Evolutionary conservation across 2,888 invertebrate genomes (phyloP), one percentile per base, ranked within the genome.

Genomic region (Pantelozetes paolii): DNA sequence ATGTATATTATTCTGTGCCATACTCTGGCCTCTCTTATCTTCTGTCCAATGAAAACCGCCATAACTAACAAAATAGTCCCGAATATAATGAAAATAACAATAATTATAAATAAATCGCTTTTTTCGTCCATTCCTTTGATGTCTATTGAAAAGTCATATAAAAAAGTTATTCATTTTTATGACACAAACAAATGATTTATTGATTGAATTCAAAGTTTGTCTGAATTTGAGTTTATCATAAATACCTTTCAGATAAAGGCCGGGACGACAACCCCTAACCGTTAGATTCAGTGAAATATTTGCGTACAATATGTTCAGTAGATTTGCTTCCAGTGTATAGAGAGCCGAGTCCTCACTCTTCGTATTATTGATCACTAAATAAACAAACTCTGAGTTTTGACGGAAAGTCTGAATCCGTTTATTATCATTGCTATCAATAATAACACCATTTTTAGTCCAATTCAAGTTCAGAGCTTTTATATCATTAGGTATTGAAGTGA

Each of bases 21-120:
- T 36, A 62, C 62, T 28, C 32, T 62, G 18, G 30, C 62, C 32
- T 62, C 62, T 67, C 67, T 36, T 2, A 67, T 67, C 13, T 67
- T 67, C 6, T 67, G 28, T 20, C 67, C 67, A 23, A 67, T 36
- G 15, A 67, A 20, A 9, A 67, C 28, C 2, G 67, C 42, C 13
- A 67, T 42, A 23, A 42, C 18, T 0, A 67, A 5, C 20, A 67
- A 9, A 42, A 40, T 42, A 18, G 40, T 20, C 1, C 40, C 67
- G 23, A 67, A 67, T 9, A 67, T 42, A 20, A 42, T 36, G 18
- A 67, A 67, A 8, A 67, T 42, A n/a, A 40, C 32, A 67, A 67
- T 42, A 1, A 42, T 23, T 32, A 23, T 40, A 23, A 67, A 23
- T 11, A 40, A 42, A 36, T 62, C 62, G 18, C 36, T 62, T 32